phyloP scores from a whole-genome alignment of 2,888 invertebrate genomes.

The Pherbina coryleti region DNA sequence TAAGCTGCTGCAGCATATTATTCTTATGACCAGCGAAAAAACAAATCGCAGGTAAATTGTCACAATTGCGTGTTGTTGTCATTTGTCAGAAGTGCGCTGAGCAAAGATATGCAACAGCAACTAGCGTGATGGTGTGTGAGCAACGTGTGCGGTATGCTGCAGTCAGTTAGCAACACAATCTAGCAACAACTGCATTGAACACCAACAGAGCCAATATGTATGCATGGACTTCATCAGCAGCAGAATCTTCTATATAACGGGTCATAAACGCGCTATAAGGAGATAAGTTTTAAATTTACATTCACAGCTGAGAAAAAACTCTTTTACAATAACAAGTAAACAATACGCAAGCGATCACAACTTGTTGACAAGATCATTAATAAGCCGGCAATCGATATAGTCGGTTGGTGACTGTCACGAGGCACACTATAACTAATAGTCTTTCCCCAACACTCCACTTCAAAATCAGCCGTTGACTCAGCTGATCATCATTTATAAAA shows the following conservation, averaged over 20 bases:
- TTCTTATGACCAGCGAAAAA: slow-evolving; percentile 35
- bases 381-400: slow-evolving; percentile 9
- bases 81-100: slow-evolving; percentile 61
- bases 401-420: slow-evolving; percentile 12
- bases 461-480: not conserved
- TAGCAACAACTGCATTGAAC: not conserved
- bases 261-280: not conserved
- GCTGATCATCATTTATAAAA: not conserved
- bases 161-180: too few species aligned
- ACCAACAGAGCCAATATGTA: not conserved
- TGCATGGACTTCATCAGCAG: not conserved
- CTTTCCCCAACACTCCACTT: not conserved
- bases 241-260: not conserved
- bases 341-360: slow-evolving; percentile 11
- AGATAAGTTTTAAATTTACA: not conserved
- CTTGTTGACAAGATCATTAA: slow-evolving; percentile 25
- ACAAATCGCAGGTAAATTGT: slow-evolving; percentile 66
- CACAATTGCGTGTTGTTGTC: slow-evolving; percentile 68
- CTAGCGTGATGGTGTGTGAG: slow-evolving; percentile 10
- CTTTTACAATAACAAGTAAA: not conserved
- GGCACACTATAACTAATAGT: slow-evolving; percentile 18
- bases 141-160: slow-evolving; percentile 8
- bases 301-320: not conserved
- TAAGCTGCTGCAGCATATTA: slow-evolving; percentile 50
- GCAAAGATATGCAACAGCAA: not conserved